Evolutionary conservation across 2,113 vertebrate species (phyloP).

Genomic region (Mus musculus): DNA sequence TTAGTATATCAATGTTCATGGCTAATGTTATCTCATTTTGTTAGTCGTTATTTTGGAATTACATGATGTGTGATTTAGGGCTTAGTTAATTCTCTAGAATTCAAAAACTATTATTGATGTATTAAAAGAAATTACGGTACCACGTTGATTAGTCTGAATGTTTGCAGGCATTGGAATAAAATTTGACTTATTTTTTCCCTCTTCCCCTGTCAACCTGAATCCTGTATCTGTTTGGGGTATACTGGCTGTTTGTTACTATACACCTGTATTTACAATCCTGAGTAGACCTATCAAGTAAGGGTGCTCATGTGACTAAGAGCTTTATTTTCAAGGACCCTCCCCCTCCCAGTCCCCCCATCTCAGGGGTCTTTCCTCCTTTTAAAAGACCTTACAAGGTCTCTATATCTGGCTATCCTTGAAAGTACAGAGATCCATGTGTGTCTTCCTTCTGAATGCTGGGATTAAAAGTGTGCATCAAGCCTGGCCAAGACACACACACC

Average conservation of each 20-base stretch:
- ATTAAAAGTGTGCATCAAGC: neutral
- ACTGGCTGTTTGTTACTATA: neutral
- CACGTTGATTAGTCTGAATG: neutral
- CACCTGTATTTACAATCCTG: neutral
- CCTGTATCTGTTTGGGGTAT: neutral
- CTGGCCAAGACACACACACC: neutral
- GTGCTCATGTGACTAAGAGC: neutral
- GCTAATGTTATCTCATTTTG: slow-evolving; percentile 24
- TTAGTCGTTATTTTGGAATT: slow-evolving; percentile 34
- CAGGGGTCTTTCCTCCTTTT: neutral
- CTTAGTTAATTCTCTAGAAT: neutral
- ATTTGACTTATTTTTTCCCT: slow-evolving; percentile 7
- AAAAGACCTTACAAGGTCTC: neutral
- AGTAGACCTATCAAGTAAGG: neutral
- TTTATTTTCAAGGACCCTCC: neutral
- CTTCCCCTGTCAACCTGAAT: neutral
- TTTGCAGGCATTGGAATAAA: slow-evolving; percentile 70
- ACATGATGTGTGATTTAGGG: neutral
- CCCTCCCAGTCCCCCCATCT: too few relatives aligned
- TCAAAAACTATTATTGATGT: slow-evolving; percentile 1
- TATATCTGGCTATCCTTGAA: neutral
- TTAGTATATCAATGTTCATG: neutral
- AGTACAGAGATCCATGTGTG: neutral
- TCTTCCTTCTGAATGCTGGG: neutral
- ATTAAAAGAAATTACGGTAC: neutral